Evolutionary conservation across 1,140 invertebrate genomes (phyloP).

Genomic region (Dinoponera quadriceps): DNA sequence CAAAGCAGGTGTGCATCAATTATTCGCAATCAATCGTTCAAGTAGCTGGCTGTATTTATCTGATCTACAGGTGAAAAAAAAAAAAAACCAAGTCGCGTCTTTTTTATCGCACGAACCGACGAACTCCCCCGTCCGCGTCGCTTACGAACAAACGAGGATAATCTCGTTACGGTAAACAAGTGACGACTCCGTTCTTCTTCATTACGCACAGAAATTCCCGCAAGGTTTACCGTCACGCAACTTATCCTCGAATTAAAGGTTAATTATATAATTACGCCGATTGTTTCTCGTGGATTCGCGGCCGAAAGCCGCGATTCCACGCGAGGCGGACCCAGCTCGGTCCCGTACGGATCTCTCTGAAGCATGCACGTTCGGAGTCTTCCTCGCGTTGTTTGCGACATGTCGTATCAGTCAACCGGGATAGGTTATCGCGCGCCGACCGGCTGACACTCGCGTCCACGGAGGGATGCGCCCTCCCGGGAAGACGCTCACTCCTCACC

Average conservation of each 20-base stretch:
- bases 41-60: not conserved
- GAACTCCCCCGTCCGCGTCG: too few relatives aligned
- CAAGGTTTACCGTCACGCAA: too few relatives aligned
- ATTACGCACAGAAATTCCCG: not conserved
- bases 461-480: not conserved
- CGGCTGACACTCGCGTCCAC: too few relatives aligned
- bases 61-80: too few relatives aligned
- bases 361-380: too few relatives aligned
- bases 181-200: not conserved
- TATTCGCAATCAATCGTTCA: not conserved
- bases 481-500: slow-evolving; percentile 85
- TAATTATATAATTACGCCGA: not conserved
- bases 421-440: not conserved
- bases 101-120: too few relatives aligned
- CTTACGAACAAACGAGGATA: not conserved
- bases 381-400: not conserved
- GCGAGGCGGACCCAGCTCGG: too few relatives aligned
- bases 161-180: not conserved
- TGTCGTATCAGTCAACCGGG: not conserved
- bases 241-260: too few relatives aligned
- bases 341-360: too few relatives aligned
- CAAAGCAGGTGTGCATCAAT: not conserved
- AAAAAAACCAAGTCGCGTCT: too few relatives aligned
- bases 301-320: too few relatives aligned
- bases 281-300: not conserved